Base-by-base conservation (phyloP, 2,888 invertebrate genomes). In the Melinaea marsaeus region DNA sequence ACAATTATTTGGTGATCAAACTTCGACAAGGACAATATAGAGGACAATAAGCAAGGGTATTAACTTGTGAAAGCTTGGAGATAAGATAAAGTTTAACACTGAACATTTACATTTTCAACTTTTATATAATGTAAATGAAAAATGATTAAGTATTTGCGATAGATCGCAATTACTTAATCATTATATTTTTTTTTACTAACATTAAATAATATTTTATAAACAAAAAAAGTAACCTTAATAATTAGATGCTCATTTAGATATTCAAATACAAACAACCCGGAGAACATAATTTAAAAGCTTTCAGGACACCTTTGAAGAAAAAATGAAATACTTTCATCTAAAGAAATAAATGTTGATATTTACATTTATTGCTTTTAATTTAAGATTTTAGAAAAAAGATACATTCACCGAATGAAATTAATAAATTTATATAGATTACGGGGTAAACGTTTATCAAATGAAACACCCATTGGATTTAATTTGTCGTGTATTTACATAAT, bases 401-500 rank as follows among this genome's bases (percentile, higher is more conserved):
- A 57, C 13, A 46, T 56, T 35, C 13, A 33, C 35, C 35, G 22
- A 13, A 55, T 46, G 46, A 56, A 61, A 64, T 69, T 73, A 72
- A 69, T 70, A 66, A 72, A 68, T 73, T 67, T 59, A 62, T 62
- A 61, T 67, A 67, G 47, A 79, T 84, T 81, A 75, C 78, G 75
- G 76, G 79, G 78, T 78, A 78, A 79, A 78, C 86, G 82, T 84
- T 86, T 88, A 85, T 88, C 88, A 87, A 88, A 85, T 83, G 83
- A 83, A 86, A 87, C 83, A 85, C 88, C 86, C 84, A 83, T 85
- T 76, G 89, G 89, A 88, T 88, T 90, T 90, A 90, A 89, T 89
- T 90, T 88, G 89, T 90, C 87, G 84, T 79, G 86, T 89, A 90
- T 90, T 90, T 89, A 88, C 89, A 89, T 90, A 89, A 89, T 90